phyloP scores from a whole-genome alignment of 2,888 invertebrate species.

The Clivina fossor region DNA sequence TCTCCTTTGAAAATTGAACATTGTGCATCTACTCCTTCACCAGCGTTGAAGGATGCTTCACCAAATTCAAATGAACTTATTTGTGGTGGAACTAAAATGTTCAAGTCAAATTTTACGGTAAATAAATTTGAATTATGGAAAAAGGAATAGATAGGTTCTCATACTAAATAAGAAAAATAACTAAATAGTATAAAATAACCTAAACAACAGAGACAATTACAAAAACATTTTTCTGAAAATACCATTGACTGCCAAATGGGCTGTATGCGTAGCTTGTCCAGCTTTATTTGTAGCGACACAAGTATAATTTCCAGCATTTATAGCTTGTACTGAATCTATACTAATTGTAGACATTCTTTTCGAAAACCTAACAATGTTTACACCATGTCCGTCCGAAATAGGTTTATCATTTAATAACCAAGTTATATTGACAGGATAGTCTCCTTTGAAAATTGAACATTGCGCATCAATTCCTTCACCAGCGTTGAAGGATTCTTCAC shows the following conservation, averaged over 20 bases:
- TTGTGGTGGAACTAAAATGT: constrained; percentile 46
- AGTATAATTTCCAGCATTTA: constrained; percentile 71
- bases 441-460: constrained; percentile 68
- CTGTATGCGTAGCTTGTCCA: constrained; percentile 63
- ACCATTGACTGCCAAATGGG: constrained; percentile 70
- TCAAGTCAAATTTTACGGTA: too few species aligned
- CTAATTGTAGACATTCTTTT: constrained; percentile 58
- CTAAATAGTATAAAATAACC: too few species aligned
- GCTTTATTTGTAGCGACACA: constrained; percentile 70
- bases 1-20: constrained; percentile 71
- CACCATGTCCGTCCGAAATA: constrained; percentile 60
- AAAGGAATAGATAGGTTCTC: constrained; percentile 7
- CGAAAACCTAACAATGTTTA: constrained; percentile 54
- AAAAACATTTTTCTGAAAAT: too few species aligned
- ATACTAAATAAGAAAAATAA: too few species aligned
- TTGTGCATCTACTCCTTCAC: constrained; percentile 73
- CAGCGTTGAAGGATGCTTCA: constrained; percentile 61
- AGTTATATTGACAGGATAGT: constrained; percentile 69
- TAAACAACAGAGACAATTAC: constrained; percentile 22
- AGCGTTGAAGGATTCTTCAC: constrained; percentile 59
- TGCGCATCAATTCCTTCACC: constrained; percentile 76
- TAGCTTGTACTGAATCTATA: constrained; percentile 64
- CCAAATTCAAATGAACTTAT: constrained; percentile 57
- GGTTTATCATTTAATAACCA: constrained; percentile 73
- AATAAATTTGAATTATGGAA: constrained; percentile 61